These are phyloP conservation scores for Meandrina meandrites DNA, from an alignment of 92 coral and sea anemone species.

Conservation along the genomic window DNA sequence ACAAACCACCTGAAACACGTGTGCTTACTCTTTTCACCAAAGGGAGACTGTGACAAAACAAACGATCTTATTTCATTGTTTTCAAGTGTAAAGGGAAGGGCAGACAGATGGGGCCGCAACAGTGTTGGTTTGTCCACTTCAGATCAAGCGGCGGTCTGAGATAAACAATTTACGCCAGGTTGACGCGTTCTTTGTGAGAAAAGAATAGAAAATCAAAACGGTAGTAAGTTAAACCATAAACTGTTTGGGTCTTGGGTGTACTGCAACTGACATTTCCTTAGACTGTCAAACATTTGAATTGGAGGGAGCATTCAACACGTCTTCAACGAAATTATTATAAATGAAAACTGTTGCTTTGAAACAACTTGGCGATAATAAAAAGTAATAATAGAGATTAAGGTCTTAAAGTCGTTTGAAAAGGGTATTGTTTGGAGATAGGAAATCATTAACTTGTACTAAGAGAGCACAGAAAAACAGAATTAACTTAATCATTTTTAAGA, in stretches of 20 bases:
- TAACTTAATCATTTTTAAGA: neutral
- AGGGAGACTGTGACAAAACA: conserved; percentile 17
- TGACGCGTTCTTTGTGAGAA: neutral
- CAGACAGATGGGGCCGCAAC: conserved; percentile 3
- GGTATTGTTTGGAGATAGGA: conserved; percentile 15
- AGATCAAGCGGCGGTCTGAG: neutral
- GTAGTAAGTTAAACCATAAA: neutral
- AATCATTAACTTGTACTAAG: conserved; percentile 21
- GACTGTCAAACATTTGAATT: neutral
- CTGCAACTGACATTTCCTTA: neutral
- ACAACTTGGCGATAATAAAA: conserved; percentile 26
- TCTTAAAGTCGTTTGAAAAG: conserved; percentile 11
- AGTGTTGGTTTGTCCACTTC: neutral
- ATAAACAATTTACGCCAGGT: neutral
- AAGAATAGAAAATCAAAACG: neutral
- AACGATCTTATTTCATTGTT: conserved; percentile 10
- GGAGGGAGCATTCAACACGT: neutral
- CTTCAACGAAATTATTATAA: conserved; percentile 13
- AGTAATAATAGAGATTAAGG: conserved; percentile 31
- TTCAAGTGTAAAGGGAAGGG: neutral
- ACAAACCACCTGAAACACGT: conserved; percentile 25
- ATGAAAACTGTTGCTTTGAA: conserved; percentile 14
- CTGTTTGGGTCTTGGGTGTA: neutral
- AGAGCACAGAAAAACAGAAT: conserved; percentile 25
- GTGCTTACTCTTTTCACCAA: conserved; percentile 5